Conservation (phyloP, 2,888 invertebrate genomes). For the Amphiduros pacificus region DNA sequence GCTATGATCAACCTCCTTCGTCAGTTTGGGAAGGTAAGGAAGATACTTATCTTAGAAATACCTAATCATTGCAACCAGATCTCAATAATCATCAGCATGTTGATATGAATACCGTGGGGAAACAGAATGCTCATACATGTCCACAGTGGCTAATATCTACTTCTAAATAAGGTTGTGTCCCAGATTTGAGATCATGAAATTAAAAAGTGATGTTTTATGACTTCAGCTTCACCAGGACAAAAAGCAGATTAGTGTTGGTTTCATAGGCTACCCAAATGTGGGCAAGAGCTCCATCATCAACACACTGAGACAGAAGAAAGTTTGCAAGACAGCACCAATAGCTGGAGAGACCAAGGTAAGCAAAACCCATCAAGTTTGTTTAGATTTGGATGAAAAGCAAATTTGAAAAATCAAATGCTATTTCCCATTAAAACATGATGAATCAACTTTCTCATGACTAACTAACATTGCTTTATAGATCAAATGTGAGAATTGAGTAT, state of each 20-base stretch:
- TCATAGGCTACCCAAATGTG: slow-evolving; percentile 98
- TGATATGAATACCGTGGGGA: no score
- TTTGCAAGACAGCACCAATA: slow-evolving; percentile 97
- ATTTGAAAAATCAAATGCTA: no score
- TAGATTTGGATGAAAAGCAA: no score
- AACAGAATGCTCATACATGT: no score
- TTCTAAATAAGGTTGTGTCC: no score
- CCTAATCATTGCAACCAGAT: background rate
- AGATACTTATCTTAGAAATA: background rate
- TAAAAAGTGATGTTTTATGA: background rate
- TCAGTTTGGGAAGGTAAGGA: slow-evolving; percentile 80
- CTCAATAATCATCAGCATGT: no score
- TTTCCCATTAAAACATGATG: background rate
- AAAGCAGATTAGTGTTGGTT: slow-evolving; percentile 97
- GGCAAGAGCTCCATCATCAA: slow-evolving; percentile 99
- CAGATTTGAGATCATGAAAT: background rate
- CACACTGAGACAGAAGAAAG: slow-evolving; percentile 84
- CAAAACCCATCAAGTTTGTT: background rate
- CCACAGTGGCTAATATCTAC: no score
- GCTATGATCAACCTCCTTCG: slow-evolving; percentile 92
- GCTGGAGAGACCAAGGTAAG: slow-evolving; percentile 75
- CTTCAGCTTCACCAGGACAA: slow-evolving; percentile 82
- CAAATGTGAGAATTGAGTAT: background rate
- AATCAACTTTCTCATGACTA: no score
- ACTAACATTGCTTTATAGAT: no score